These are phyloP conservation scores for Synanthedon myopaeformis DNA, from an alignment of 2,888 invertebrate species.

Conservation along the genomic window DNA sequence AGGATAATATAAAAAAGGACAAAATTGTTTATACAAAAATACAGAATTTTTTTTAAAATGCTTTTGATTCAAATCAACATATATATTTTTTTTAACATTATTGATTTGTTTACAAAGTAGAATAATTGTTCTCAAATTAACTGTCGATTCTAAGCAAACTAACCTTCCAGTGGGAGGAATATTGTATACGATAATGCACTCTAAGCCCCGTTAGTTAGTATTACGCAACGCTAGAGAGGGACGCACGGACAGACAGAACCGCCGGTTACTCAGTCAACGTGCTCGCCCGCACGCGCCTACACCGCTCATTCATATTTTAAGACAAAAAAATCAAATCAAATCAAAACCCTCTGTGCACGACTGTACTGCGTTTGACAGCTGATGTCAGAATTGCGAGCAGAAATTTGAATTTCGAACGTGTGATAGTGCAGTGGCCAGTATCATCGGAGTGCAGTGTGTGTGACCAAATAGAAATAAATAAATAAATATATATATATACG, in stretches of 20 bases:
- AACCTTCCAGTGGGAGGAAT: too few species aligned
- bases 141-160: too few species aligned
- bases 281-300: slow-evolving; percentile 35
- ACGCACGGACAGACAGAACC: slow-evolving; percentile 37
- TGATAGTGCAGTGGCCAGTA: slow-evolving; percentile 2
- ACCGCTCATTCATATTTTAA: slow-evolving; percentile 22
- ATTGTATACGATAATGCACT: slow-evolving; percentile 39
- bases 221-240: slow-evolving; percentile 56
- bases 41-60: too few species aligned
- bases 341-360: slow-evolving; percentile 16
- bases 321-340: slow-evolving; percentile 25
- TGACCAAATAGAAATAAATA: slow-evolving; percentile 3
- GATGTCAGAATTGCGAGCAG: background rate
- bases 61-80: too few species aligned
- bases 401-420: slow-evolving; percentile 7
- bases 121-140: too few species aligned
- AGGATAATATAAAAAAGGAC: too few species aligned
- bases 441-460: slow-evolving; percentile 12
- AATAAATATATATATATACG: too few species aligned
- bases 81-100: too few species aligned
- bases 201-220: slow-evolving; percentile 53
- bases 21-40: too few species aligned
- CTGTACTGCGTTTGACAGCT: slow-evolving; percentile 20
- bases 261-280: slow-evolving; percentile 37
- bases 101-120: too few species aligned